Evolutionary conservation across 2,797 vertebrate species (phyloP), one percentile per base, ranked within the genome.

Genomic region (Emydoidea blandingii): DNA sequence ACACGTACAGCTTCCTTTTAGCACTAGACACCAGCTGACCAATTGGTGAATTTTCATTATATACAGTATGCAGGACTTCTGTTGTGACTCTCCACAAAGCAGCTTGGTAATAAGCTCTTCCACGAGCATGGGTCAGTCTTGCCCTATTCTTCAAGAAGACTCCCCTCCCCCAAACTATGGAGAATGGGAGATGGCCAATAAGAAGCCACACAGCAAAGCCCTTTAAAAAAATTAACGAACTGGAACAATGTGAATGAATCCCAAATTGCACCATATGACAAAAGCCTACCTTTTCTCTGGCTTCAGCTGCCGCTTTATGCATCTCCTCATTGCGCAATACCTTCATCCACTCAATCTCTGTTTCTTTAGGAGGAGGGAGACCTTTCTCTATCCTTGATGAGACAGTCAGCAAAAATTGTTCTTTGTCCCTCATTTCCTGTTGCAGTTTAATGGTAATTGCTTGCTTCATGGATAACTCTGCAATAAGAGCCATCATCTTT

Each of bases 401-500:
- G 96, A 99, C 98, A 44, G 85, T 98, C 91, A 98, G 98, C 98
- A 99, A 96, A 98, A 98, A 97, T 5, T 98, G 94, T 94, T 99
- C 98, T 84, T 98, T 99, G 89, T 99, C 98, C 93, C 96, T 98
- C 91, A 98, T 96, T 98, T 99, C 98, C 87, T 99, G 98, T 83
- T 99, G 99, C 72, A 99, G 98, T 93, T 98, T 98, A 92, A 99
- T 96, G 74, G 98, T 95, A 47, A 97, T 92, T 0, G 98, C 99
- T 97, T 99, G 98, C 83, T 98, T 98, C 99, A 99, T 98, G 92
- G 99, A 98, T 65, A 99, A 86, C 90, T 99, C 99, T 3, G 99
- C 99, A 50, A 99, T 97, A 10, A 98, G 89, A 23, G 99, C 99
- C 99, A 99, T 99, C 96, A 98, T 94, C 88, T 99, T 98, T 83